phyloP scores from a whole-genome alignment of 2,797 vertebrate species.

The Cynodonichthys magdalenae region DNA sequence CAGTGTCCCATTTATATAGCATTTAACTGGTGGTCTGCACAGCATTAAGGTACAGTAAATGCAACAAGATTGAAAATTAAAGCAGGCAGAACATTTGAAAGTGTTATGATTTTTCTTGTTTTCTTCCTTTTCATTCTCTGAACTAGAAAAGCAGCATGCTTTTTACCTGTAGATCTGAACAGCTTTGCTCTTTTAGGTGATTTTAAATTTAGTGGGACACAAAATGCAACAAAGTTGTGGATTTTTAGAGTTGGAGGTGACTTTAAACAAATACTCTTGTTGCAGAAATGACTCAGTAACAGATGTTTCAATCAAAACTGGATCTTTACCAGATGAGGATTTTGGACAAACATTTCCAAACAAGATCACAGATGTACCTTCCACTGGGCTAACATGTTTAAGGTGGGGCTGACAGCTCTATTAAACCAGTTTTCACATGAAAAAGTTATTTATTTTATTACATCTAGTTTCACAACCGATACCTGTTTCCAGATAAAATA shows the following conservation, averaged over 20 bases:
- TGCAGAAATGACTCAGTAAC: neutral
- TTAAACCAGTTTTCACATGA: slow-evolving; percentile 3
- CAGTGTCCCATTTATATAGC: neutral
- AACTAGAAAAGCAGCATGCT: neutral
- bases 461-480: neutral
- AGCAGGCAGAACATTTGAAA: neutral
- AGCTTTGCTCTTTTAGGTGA: neutral
- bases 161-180: neutral
- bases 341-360: no score
- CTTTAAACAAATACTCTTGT: neutral
- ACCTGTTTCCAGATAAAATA: neutral
- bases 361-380: no score
- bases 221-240: neutral
- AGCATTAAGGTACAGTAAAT: neutral
- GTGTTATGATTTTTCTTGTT: neutral
- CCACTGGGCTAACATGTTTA: no score
- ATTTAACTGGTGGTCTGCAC: neutral
- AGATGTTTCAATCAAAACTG: neutral
- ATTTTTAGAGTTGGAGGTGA: neutral
- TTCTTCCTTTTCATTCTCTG: neutral
- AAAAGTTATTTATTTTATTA: neutral
- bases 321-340: neutral
- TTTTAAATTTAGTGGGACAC: neutral
- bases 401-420: no score
- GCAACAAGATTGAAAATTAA: neutral